Conservation (phyloP, 2,113 vertebrate genomes). For the Pseudonaja textilis region DNA sequence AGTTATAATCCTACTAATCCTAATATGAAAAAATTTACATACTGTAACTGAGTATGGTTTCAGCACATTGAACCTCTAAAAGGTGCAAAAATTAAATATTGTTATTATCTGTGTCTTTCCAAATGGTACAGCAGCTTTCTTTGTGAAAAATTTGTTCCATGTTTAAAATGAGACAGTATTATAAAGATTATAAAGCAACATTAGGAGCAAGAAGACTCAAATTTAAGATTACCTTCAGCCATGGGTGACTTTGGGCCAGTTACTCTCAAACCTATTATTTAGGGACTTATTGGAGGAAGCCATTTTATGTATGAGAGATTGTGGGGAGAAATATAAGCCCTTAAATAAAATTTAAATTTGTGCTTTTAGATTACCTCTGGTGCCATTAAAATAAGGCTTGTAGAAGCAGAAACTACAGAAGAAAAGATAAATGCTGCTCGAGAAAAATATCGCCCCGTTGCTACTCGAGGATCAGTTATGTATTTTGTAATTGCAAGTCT, state of each 20-base stretch:
- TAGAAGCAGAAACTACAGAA: conserved; percentile 78
- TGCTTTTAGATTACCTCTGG: conserved; percentile 72
- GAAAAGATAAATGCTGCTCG: conserved; percentile 72
- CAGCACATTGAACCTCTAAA: not conserved
- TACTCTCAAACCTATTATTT: not conserved
- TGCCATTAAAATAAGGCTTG: conserved; percentile 72
- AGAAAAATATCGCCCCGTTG: conserved; percentile 76
- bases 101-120: not conserved
- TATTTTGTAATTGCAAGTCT: conserved; percentile 80
- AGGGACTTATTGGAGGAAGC: not conserved
- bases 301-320: not conserved
- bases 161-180: not conserved
- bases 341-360: not conserved
- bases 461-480: conserved; percentile 74
- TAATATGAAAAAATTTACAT: not conserved
- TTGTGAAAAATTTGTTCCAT: not conserved
- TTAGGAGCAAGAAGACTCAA: not conserved
- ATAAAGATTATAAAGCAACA: not conserved
- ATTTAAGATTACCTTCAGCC: not conserved
- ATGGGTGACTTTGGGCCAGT: not conserved
- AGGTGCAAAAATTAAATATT: not conserved
- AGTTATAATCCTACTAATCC: not conserved
- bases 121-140: not conserved
- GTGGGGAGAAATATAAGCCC: not conserved
- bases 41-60: not conserved